Conservation (phyloP, 2,888 invertebrate species). For the Thereva nobilitata region DNA sequence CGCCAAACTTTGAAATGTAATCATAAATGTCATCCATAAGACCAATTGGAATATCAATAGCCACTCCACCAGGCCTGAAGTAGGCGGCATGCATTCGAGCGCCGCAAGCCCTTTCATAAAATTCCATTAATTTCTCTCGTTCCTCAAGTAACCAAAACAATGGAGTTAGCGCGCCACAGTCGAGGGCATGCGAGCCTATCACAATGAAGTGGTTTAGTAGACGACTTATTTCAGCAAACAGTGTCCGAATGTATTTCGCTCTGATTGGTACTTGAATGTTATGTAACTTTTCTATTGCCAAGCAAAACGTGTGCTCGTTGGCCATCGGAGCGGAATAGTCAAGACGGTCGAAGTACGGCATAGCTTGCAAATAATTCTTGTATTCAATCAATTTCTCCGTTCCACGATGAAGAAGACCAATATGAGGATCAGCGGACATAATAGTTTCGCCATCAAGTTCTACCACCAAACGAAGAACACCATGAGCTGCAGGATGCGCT, state of each 20-base stretch:
- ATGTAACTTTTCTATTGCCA: slow-evolving; percentile 82
- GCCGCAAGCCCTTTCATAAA: slow-evolving; percentile 81
- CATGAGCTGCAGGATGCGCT: slow-evolving; percentile 90
- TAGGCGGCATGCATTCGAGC: slow-evolving; percentile 84
- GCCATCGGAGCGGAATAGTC: slow-evolving; percentile 86
- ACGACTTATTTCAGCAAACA: slow-evolving; percentile 77
- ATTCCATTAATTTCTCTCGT: slow-evolving; percentile 82
- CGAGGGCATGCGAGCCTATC: slow-evolving; percentile 73
- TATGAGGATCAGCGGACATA: slow-evolving; percentile 78
- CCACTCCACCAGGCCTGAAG: slow-evolving; percentile 81
- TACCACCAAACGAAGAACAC: slow-evolving; percentile 78
- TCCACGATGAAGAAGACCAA: slow-evolving; percentile 84
- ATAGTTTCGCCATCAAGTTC: slow-evolving; percentile 84
- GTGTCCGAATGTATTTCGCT: slow-evolving; percentile 77
- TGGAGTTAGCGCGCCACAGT: slow-evolving; percentile 85
- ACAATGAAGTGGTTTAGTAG: slow-evolving; percentile 81
- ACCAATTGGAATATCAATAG: slow-evolving; percentile 73
- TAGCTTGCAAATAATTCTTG: slow-evolving; percentile 81
- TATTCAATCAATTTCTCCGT: slow-evolving; percentile 90
- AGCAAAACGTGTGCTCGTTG: slow-evolving; percentile 76
- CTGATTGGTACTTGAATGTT: slow-evolving; percentile 76
- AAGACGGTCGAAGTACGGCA: slow-evolving; percentile 85
- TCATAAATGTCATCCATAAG: slow-evolving; percentile 79
- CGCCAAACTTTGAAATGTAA: slow-evolving; percentile 67
- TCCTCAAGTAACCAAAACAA: slow-evolving; percentile 92